Evolutionary conservation across 2,797 vertebrate genomes (phyloP).

Genomic region (Neosalanx taihuensis): DNA sequence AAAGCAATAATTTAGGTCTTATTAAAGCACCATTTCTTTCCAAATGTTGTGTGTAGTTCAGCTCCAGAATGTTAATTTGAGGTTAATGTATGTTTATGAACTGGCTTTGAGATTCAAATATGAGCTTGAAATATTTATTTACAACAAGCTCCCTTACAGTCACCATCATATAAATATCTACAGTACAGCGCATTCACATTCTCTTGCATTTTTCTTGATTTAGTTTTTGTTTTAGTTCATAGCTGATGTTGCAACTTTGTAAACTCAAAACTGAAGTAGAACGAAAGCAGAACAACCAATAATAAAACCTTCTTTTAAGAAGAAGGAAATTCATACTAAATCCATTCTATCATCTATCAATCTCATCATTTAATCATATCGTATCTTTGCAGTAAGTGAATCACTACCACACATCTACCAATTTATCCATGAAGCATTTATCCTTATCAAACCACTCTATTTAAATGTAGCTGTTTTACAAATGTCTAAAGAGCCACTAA

Average conservation of each 20-base stretch:
- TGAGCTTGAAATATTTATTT: conserved; percentile 57
- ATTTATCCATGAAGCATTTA: conserved; percentile 9
- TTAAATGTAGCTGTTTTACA: neutral
- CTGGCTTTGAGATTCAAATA: conserved; percentile 15
- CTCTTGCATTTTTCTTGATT: neutral
- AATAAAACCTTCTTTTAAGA: neutral
- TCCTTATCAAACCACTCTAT: neutral
- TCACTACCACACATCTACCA: conserved; percentile 1
- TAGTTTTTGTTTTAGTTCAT: neutral
- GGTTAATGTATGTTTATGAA: neutral
- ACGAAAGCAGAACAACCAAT: neutral
- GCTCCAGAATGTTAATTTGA: neutral
- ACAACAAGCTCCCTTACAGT: conserved; percentile 44
- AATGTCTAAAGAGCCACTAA: neutral
- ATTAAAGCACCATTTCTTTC: neutral
- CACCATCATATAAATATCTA: conserved; percentile 14
- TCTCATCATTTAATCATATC: neutral
- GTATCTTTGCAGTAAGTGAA: conserved; percentile 8
- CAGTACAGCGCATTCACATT: neutral
- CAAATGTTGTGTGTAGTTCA: neutral
- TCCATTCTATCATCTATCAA: conserved; percentile 1
- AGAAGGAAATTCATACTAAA: neutral
- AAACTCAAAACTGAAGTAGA: neutral
- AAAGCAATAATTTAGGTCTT: neutral
- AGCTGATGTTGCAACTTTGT: neutral